Conservation (phyloP, 1,140 invertebrate genomes). For the Drosophila grimshawi region DNA sequence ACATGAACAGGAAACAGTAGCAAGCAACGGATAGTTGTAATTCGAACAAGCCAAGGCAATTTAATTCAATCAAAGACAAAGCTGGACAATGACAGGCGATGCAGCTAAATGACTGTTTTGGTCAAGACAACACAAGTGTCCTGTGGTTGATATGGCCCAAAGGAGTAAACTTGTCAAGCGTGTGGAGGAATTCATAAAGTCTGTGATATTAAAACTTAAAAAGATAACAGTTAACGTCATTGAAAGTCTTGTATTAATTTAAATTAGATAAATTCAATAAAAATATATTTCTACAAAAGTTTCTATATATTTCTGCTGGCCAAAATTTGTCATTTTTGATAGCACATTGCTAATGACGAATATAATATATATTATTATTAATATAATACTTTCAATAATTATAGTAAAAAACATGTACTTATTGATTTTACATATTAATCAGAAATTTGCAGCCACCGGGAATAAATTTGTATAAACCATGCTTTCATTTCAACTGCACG, state of each 20-base stretch:
- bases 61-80: conserved; percentile 80
- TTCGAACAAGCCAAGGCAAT: conserved; percentile 47
- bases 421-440: neutral
- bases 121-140: conserved; percentile 13
- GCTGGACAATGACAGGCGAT: conserved; percentile 58
- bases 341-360: too few species aligned
- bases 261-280: too few species aligned
- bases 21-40: conserved; percentile 37
- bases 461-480: neutral
- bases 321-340: too few species aligned
- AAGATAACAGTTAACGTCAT: too few species aligned
- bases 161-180: neutral
- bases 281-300: too few species aligned
- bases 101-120: conserved; percentile 31
- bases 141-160: conserved; percentile 4
- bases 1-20: conserved; percentile 38
- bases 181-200: conserved; percentile 7
- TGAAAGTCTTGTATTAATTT: too few species aligned
- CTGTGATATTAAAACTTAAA: neutral
- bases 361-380: too few species aligned
- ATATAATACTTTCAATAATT: too few species aligned
- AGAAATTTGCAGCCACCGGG: neutral
- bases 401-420: neutral
- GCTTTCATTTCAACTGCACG: conserved; percentile 9
- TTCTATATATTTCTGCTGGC: too few species aligned